Percentiles rank a stretch among this genome's conserved stretches.
phyloP scores from a whole-genome alignment of 2,888 invertebrate genomes.

The Watsonalla cultraria region DNA sequence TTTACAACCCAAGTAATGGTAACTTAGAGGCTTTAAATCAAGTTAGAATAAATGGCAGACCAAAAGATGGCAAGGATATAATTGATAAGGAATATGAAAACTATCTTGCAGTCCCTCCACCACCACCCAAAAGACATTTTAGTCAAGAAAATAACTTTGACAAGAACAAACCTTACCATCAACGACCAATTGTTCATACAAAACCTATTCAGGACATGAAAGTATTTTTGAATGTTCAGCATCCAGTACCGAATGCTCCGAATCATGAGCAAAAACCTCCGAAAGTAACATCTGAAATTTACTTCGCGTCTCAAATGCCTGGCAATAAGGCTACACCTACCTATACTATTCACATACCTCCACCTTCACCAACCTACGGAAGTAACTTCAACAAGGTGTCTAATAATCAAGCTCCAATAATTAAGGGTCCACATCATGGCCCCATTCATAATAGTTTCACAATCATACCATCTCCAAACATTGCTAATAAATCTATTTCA shows the following conservation, averaged over 20 bases:
- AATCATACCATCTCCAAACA: slow-evolving; percentile 33
- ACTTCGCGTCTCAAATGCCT: slow-evolving; percentile 66
- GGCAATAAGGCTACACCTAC: slow-evolving; percentile 57
- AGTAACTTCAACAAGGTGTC: slow-evolving; percentile 30
- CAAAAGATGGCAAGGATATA: slow-evolving; percentile 49
- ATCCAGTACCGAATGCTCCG: slow-evolving; percentile 49
- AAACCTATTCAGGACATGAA: slow-evolving; percentile 72
- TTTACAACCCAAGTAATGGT: slow-evolving; percentile 47
- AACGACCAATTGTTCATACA: slow-evolving; percentile 59
- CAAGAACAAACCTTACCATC: slow-evolving; percentile 54
- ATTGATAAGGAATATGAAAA: slow-evolving; percentile 74
- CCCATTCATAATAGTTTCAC: slow-evolving; percentile 33
- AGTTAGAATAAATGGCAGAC: slow-evolving; percentile 36
- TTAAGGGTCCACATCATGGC: slow-evolving; percentile 11
- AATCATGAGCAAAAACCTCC: slow-evolving; percentile 50
- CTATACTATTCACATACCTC: slow-evolving; percentile 63
- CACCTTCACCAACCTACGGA: slow-evolving; percentile 29
- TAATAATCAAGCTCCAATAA: slow-evolving; percentile 19
- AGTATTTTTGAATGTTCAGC: slow-evolving; percentile 66
- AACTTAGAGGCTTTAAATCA: slow-evolving; percentile 52
- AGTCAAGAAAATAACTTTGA: slow-evolving; percentile 51
- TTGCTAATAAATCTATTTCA: slow-evolving; percentile 40
- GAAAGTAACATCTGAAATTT: slow-evolving; percentile 73
- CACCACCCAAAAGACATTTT: slow-evolving; percentile 56
- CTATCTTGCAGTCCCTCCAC: slow-evolving; percentile 70